Percentiles rank a stretch among this genome's conserved stretches.
phyloP scores from a whole-genome alignment of 2,113 vertebrate species.

The Rhineura floridana region DNA sequence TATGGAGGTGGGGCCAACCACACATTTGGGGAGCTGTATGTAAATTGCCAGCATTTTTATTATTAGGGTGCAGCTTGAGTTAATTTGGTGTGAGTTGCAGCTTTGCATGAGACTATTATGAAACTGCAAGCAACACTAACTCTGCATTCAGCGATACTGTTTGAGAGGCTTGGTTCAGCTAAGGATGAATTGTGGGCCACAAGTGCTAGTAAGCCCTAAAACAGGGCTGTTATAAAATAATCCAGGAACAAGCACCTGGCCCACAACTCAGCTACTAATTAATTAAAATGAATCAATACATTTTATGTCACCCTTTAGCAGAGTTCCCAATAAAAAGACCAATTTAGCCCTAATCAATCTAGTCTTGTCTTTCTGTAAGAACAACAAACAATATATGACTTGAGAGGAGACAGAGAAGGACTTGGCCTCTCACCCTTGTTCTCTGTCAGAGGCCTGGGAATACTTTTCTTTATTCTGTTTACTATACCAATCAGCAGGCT shows the following conservation, averaged over 20 bases:
- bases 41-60: not conserved
- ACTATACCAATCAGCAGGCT: not conserved
- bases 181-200: not conserved
- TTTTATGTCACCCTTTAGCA: not conserved
- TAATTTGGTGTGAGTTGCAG: not conserved
- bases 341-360: not conserved
- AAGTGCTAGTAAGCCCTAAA: not conserved
- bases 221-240: not conserved
- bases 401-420: not conserved
- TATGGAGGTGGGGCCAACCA: not conserved
- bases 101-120: not conserved
- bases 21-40: not conserved
- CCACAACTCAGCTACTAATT: not conserved
- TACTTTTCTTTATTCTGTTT: not conserved
- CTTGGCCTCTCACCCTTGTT: not conserved
- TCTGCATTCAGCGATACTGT: not conserved
- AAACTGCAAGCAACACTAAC: not conserved
- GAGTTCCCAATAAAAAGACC: not conserved
- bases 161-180: not conserved
- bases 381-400: not conserved
- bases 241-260: fast-evolving
- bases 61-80: not conserved
- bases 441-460: not conserved
- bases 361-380: not conserved
- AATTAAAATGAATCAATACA: not conserved